Percentiles rank a stretch among this genome's conserved stretches.
These are phyloP conservation scores for Pelobates cultripes DNA, from an alignment of 2,797 vertebrate species.

Conservation along the genomic window DNA sequence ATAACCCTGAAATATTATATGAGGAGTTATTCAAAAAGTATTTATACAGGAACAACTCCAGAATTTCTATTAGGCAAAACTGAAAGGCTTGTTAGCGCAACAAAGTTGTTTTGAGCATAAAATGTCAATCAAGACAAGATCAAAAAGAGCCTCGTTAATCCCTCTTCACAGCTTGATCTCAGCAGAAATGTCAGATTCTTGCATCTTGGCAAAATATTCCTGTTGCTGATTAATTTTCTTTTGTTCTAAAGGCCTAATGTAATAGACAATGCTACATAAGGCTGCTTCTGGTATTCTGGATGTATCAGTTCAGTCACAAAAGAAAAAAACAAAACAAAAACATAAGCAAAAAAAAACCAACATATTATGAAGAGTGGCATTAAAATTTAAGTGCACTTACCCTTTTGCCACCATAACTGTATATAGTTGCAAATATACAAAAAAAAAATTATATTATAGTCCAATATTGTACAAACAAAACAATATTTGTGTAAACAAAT, in stretches of 20 bases:
- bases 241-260: not conserved
- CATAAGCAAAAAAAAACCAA: no score
- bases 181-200: constrained; percentile 30
- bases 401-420: no score
- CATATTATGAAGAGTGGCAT: no score
- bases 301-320: no score
- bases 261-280: not conserved
- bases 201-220: not conserved
- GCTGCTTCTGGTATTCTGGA: no score
- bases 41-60: constrained; percentile 37
- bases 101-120: constrained; percentile 16
- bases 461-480: no score
- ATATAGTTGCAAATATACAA: no score
- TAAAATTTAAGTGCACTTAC: no score
- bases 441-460: no score
- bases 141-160: constrained; percentile 40
- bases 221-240: constrained; percentile 20
- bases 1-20: constrained; percentile 38
- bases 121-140: constrained; percentile 30
- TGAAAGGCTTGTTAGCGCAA: constrained; percentile 11
- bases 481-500: no score
- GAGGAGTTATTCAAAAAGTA: constrained; percentile 30
- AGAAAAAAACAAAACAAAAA: no score
- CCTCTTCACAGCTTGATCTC: constrained; percentile 32
- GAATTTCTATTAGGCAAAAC: constrained; percentile 8